Percentiles rank a stretch among this genome's conserved stretches.
These are phyloP conservation scores for Dynastes hyllus DNA, from an alignment of 2,888 invertebrate genomes.

Conservation along the genomic window DNA sequence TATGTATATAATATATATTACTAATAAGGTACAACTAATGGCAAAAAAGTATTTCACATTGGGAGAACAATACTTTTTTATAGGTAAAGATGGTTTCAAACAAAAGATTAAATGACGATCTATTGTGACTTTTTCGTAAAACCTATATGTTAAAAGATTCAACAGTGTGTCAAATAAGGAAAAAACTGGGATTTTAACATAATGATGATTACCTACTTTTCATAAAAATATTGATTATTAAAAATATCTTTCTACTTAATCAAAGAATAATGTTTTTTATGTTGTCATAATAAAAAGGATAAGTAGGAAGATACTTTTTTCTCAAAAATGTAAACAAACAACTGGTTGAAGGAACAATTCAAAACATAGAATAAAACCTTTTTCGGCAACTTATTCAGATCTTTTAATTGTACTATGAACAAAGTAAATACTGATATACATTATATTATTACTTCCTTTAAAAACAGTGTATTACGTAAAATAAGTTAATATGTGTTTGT, in stretches of 20 bases:
- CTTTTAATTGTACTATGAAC: conserved; percentile 40
- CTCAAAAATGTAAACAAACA: not conserved
- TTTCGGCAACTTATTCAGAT: conserved; percentile 19
- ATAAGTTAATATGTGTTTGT: conserved; percentile 20
- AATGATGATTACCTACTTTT: too few species aligned
- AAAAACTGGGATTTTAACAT: not conserved
- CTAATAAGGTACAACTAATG: conserved; percentile 54
- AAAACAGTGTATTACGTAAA: conserved; percentile 25
- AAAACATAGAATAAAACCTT: conserved; percentile 13
- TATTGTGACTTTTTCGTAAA: conserved; percentile 11
- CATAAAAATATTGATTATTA: too few species aligned
- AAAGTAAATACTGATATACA: conserved; percentile 39
- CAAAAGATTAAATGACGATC: conserved; percentile 25
- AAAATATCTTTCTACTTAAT: too few species aligned
- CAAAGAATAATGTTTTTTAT: too few species aligned
- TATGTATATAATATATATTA: conserved; percentile 44
- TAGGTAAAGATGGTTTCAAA: conserved; percentile 53
- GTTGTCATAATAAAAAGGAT: not conserved
- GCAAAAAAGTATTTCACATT: conserved; percentile 51
- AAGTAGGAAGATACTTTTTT: conserved; percentile 9
- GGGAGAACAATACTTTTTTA: conserved; percentile 51
- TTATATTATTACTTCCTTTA: conserved; percentile 17
- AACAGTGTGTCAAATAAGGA: not conserved
- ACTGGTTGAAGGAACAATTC: conserved; percentile 29
- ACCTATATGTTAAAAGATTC: not conserved